Base-by-base conservation (phyloP, 2,888 invertebrate genomes). In the Drosophila cyrtoloma region DNA sequence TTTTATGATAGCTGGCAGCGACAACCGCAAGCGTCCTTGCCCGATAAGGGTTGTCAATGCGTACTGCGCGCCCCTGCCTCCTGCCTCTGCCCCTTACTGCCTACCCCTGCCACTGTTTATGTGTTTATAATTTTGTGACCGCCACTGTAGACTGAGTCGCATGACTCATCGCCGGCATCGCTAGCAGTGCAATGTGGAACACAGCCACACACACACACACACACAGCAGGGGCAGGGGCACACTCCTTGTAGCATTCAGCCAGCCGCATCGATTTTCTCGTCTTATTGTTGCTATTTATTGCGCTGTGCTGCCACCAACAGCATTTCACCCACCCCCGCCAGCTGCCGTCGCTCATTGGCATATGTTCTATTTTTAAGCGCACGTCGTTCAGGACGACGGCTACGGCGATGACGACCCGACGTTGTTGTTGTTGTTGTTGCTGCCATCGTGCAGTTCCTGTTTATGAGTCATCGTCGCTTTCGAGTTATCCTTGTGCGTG, bases 251-350 rank as follows among this genome's bases (percentile, higher is more conserved):
- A 71, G 72, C 75, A 81, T 70, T 83, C 81, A 85, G 63, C 75
- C 91, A 87, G 75, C 88, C 84, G 79, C 91, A 91, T 91, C 91
- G 91, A 90, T 91, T 89, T 89, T 75, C 63, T 76, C 81, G 76
- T 86, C 77, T 86, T 84, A 79, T 86, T 90, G 91, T 90, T 86
- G 90, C 86, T 88, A 91, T 91, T 90, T 88, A 85, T 80, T 88
- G 82, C 84, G 79, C 55, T 37, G 50, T 37, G 50, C 39, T 65
- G 70, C 55, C 57, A 55, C 62, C 71, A 76, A 66, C 66, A 77
- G 73, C 79, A 71, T 70, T 71, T 84, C n/a, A 57, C 57, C 88
- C 90, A 86, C 90, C 91, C 87, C 75, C 84, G 74, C 72, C 65
- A 30, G 30, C 19, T 37, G 61, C 57, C 55, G 33, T 47, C 57